Evolutionary conservation across 2,113 vertebrate genomes (phyloP).

Genomic region (Tachysurus fulvidraco): DNA sequence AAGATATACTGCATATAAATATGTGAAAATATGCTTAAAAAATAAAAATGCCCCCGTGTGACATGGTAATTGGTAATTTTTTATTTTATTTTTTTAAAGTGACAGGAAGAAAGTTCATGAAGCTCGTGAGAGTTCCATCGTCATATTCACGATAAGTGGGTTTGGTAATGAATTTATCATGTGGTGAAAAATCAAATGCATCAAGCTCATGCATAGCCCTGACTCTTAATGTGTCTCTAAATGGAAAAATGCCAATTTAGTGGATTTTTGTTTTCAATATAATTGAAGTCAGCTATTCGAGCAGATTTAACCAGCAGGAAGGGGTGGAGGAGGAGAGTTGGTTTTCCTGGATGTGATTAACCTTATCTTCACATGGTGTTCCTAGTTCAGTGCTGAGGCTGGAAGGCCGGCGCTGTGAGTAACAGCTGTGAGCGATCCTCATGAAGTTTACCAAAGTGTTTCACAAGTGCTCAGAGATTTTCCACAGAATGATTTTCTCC

Average conservation of each 20-base stretch:
- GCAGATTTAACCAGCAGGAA: not conserved
- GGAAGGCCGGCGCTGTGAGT: constrained; percentile 25
- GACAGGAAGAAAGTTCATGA: not conserved
- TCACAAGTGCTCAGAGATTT: constrained; percentile 48
- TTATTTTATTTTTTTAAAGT: too few species aligned
- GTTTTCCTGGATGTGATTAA: not conserved
- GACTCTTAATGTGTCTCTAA: not conserved
- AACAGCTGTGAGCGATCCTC: constrained; percentile 66
- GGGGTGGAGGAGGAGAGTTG: not conserved
- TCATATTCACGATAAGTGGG: not conserved
- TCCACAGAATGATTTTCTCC: constrained; percentile 50
- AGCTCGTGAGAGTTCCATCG: not conserved
- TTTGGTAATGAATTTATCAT: not conserved
- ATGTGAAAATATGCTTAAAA: not conserved
- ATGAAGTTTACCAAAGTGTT: constrained; percentile 45
- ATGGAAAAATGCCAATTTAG: not conserved
- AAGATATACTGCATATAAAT: not conserved
- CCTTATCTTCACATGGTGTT: not conserved
- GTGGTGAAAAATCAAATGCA: not conserved
- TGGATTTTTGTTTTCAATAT: not conserved
- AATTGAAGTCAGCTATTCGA: not conserved
- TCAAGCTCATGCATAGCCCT: not conserved
- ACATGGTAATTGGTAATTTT: too few species aligned
- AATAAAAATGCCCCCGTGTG: not conserved
- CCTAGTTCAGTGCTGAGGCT: not conserved